Conservation (phyloP, 2,888 invertebrate species). For the Pachymerium ferrugineum region DNA sequence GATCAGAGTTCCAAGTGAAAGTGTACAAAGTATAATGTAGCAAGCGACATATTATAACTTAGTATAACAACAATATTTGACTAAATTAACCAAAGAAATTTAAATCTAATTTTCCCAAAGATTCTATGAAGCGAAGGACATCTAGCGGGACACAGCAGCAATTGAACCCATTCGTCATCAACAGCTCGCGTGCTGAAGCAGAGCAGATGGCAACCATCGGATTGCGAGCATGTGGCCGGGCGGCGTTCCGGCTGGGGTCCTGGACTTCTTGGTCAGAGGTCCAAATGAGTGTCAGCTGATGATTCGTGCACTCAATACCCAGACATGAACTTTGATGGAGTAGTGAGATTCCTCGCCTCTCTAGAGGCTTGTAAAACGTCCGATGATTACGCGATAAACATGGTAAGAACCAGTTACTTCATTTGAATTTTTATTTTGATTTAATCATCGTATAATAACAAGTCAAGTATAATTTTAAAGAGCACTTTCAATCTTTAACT, state of each 20-base stretch:
- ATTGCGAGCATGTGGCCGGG: constrained; percentile 1
- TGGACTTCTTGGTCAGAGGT: constrained; percentile 7
- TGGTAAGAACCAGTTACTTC: constrained; percentile 5
- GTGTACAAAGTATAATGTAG: too few relatives aligned
- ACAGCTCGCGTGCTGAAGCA: neutral
- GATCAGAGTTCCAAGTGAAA: too few relatives aligned
- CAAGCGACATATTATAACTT: too few relatives aligned
- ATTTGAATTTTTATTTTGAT: neutral
- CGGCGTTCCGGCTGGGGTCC: neutral
- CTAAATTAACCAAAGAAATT: too few relatives aligned
- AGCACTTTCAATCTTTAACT: too few relatives aligned
- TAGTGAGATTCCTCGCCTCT: constrained; percentile 27
- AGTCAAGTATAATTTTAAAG: too few relatives aligned
- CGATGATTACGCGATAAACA: neutral
- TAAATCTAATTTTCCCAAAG: too few relatives aligned
- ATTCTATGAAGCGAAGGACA: neutral
- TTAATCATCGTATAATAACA: neutral
- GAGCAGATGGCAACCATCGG: constrained; percentile 10
- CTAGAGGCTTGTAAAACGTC: constrained; percentile 6
- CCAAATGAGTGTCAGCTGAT: constrained; percentile 14
- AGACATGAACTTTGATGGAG: constrained; percentile 25
- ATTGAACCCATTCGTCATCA: neutral
- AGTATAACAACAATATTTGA: too few relatives aligned
- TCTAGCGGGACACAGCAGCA: neutral
- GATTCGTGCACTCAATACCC: neutral